These are phyloP conservation scores for Drosophila borborema DNA, from an alignment of 2,888 invertebrate species.

Conservation along the genomic window DNA sequence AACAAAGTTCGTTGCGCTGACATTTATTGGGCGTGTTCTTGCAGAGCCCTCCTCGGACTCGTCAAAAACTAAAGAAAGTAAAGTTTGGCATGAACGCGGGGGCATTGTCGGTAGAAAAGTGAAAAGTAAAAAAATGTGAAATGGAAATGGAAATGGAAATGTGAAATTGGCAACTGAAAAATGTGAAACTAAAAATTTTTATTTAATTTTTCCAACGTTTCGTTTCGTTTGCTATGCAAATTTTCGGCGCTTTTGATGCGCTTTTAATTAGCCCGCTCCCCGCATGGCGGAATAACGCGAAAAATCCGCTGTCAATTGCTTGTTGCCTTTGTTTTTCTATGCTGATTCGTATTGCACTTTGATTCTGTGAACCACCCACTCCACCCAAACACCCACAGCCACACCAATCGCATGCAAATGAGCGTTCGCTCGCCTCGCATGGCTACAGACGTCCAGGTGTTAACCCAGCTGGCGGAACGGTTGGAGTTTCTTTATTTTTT, in stretches of 20 bases:
- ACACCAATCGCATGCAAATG: constrained; percentile 71
- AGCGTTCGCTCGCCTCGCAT: constrained; percentile 31
- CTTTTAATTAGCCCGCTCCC: constrained; percentile 69
- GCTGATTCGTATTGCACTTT: constrained; percentile 70
- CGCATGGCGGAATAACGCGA: constrained; percentile 28
- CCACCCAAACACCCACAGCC: background rate
- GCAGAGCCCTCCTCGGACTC: constrained; percentile 8
- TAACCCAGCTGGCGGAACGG: constrained; percentile 30
- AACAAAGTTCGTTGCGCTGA: constrained; percentile 68
- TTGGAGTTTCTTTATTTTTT: constrained; percentile 25
- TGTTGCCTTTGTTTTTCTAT: constrained; percentile 71
- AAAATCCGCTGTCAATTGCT: constrained; percentile 73
- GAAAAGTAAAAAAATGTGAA: constrained; percentile 44
- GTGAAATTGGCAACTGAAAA: constrained; percentile 32
- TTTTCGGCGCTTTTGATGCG: constrained; percentile 76
- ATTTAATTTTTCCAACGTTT: constrained; percentile 68
- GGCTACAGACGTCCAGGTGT: constrained; percentile 40
- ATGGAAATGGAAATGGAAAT: constrained; percentile 3
- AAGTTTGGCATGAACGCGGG: constrained; percentile 48
- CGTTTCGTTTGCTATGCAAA: constrained; percentile 80
- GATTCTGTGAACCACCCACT: constrained; percentile 48
- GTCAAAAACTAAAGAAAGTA: constrained; percentile 47
- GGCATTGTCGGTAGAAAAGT: constrained; percentile 32
- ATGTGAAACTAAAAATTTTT: constrained; percentile 60
- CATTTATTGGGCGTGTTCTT: constrained; percentile 67